A percentile compares a stretch with the other conserved stretches of the same genome.
Evolutionary conservation across 2,888 invertebrate genomes (phyloP).

Genomic region (Macrostomum cliftonense): DNA sequence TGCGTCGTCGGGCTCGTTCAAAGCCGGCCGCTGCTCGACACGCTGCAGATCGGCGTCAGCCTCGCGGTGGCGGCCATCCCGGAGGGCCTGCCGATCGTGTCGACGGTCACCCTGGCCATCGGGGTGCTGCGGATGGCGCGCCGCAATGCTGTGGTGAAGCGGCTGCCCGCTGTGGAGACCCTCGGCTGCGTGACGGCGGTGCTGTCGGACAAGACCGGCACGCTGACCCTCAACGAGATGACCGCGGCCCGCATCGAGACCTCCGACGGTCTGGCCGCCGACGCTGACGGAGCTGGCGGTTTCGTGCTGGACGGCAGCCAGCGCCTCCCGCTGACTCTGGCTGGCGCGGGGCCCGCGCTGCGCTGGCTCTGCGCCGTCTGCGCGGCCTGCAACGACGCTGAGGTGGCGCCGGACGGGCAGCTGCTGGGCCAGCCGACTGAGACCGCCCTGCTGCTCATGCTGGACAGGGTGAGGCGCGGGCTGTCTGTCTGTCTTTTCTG

Average conservation of each 20-base stretch:
- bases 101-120: constrained; percentile 87
- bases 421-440: neutral
- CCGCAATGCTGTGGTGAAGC: constrained; percentile 87
- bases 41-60: constrained; percentile 91
- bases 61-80: constrained; percentile 93
- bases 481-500: no score
- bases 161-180: constrained; percentile 89
- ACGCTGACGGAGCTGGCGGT: constrained; percentile 8
- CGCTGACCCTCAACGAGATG: constrained; percentile 96
- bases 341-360: no score
- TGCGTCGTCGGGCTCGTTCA: constrained; percentile 90
- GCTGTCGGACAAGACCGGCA: constrained; percentile 97
- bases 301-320: constrained; percentile 1
- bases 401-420: no score
- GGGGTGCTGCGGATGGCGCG: constrained; percentile 99
- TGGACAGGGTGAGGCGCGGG: no score
- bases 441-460: neutral
- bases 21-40: constrained; percentile 74
- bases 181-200: constrained; percentile 72
- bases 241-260: constrained; percentile 84
- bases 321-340: no score
- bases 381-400: no score
- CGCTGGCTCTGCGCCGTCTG: no score
- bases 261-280: constrained; percentile 45
- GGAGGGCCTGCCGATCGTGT: constrained; percentile 93